Evolutionary conservation across 2,797 vertebrate genomes (phyloP).

Genomic region (Pantherophis vulpinus): DNA sequence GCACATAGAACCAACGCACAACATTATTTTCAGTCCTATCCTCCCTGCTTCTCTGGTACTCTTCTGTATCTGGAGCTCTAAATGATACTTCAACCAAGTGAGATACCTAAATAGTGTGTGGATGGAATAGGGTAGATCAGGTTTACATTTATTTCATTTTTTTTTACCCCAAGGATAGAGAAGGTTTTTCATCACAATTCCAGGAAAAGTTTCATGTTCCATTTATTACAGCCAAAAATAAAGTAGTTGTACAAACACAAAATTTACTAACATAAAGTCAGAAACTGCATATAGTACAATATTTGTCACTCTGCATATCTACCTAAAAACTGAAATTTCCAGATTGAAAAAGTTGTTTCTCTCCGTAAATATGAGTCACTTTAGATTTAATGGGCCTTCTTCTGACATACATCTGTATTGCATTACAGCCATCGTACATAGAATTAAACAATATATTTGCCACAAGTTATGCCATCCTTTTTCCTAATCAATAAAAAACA

Average conservation of each 20-base stretch:
- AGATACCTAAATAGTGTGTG: neutral
- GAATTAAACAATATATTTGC: neutral
- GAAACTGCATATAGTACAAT: neutral
- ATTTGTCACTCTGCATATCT: neutral
- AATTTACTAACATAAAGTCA: neutral
- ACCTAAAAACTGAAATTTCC: neutral
- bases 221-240: neutral
- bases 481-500: neutral
- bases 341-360: neutral
- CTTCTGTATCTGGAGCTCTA: neutral
- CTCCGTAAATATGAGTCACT: neutral
- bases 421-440: neutral
- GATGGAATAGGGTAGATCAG: neutral
- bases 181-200: neutral
- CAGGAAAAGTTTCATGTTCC: neutral
- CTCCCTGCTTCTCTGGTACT: neutral
- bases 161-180: neutral
- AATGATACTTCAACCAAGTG: neutral
- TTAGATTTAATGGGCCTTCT: neutral
- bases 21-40: neutral
- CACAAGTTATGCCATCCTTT: neutral
- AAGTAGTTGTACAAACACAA: neutral
- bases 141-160: neutral
- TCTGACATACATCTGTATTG: neutral
- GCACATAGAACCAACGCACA: neutral